Evolutionary conservation across 35 echinoderm and acorn worm genomes (phyloP).

Genomic region (Antedon bifida): DNA sequence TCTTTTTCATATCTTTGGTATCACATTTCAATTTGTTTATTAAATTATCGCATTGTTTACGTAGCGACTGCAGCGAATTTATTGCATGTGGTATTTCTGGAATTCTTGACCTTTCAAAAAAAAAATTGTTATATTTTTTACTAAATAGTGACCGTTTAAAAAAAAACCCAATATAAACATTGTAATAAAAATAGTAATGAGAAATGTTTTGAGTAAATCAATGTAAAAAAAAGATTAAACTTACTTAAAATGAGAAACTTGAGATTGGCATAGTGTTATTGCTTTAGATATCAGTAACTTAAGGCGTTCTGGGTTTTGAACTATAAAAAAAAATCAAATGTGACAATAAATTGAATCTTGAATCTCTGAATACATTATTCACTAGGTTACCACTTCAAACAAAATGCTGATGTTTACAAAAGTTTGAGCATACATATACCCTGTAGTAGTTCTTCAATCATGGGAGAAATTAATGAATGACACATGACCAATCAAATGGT

Average conservation of each 20-base stretch:
- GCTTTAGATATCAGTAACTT: background rate
- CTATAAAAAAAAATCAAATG: background rate
- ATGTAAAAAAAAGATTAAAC: background rate
- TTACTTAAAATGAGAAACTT: background rate
- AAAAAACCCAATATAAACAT: background rate
- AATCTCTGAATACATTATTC: too few species aligned
- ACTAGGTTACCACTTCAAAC: too few species aligned
- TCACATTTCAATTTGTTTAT: background rate
- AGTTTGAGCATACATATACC: too few species aligned
- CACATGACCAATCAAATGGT: too few species aligned
- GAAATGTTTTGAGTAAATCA: too few species aligned
- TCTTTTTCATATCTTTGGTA: background rate
- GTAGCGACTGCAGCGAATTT: background rate
- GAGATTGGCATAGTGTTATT: background rate
- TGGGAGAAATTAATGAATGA: too few species aligned
- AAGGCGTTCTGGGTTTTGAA: background rate
- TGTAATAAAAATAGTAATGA: too few species aligned
- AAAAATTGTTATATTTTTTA: background rate
- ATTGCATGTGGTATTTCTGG: background rate
- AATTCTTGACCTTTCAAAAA: background rate
- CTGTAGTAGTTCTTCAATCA: too few species aligned
- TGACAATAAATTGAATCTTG: background rate
- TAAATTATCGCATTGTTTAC: background rate
- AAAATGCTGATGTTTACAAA: too few species aligned
- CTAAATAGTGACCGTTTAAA: too few species aligned